Evolutionary conservation across 2,113 vertebrate genomes (phyloP), one percentile per base, ranked within the genome.

Genomic region (Cottus gobio): DNA sequence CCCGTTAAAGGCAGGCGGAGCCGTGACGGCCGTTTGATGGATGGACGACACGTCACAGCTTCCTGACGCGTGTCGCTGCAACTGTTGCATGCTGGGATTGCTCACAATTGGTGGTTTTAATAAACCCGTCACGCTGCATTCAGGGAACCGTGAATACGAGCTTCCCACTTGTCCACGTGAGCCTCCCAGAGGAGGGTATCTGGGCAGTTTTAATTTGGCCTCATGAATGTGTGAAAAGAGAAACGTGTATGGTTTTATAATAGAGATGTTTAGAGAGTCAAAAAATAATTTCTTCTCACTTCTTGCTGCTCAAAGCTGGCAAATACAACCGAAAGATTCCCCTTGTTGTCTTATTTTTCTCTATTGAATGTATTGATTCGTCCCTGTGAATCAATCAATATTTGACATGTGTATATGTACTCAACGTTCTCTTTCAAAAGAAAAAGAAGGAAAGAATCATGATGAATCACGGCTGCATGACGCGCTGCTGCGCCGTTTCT

Each of bases 81-180:
- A 9, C 75, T 9, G 46, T 4, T 36, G 58, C 76, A 69, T 12
- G 64, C 72, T 67, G 82, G 54, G 76, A 71, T 20, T 1, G 2
- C n/a, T 50, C 39, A 5, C 75, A 15, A 20, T 34, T 24, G 61
- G 9, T 65, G 26, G 7, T 10, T 50, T 79, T 68, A 54, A 22
- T 58, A 7, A 71, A 66, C 77, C 39, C 22, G 11, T 70, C 73
- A 74, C 36, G 60, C 22, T 70, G 77, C 56, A 10, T 80, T 84
- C 75, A 74, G 42, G 76, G 26, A 5, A 52, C 34, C 0, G 65
- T 87, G 63, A 89, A 85, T 34, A 56, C 4, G 5, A 81, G 74
- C 73, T 13, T 66, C 71, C 26, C 18, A 16, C 36, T 1, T 6
- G 22, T 66, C 12, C 22, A 50, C 8, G 0, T 70, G 39, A 26